Base-by-base conservation (phyloP, 2,888 invertebrate species). In the Syrista parreyssii region DNA sequence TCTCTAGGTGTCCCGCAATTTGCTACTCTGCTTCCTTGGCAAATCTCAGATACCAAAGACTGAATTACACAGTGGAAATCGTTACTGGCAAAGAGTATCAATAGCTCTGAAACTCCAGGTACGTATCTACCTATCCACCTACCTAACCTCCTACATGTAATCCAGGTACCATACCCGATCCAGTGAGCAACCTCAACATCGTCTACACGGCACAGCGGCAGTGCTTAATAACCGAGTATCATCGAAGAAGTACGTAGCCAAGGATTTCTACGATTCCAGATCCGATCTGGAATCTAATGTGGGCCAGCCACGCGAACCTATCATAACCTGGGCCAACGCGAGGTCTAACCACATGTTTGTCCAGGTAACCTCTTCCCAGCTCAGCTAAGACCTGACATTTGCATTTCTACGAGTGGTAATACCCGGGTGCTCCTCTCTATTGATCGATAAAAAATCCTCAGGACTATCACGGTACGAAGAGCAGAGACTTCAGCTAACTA, bases 231-330 rank as follows among this genome's bases (percentile, higher is more conserved):
- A 77, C 87, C 86, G 86, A 87, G 88, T 88, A 89, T 89, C 88
- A 86, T 89, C 86, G 72, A 73, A 30, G 73, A 30, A 72, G 73
- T 40, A 77, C 74, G n/a, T 15, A 55, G 55, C 75, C 23, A 79
- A 82, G 85, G 82, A 88, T 90, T 90, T 90, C 89, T 90, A 87
- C 87, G 87, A 90, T 89, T 90, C 86, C 81, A 88, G 88, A 89
- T 90, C 86, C 85, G 87, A 88, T 86, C 87, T 69, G 77, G 84
- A 82, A 81, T 85, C 87, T 91, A 90, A 91, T 91, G 89, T 88
- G 87, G 87, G 88, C 87, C 86, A 88, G 86, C 90, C 91, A 91
- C 89, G 91, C 91, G 87, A 91, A 86, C 89, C 88, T 86, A 88
- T 90, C 89, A 90, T 90, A 90, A 89, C 91, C 87, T 86, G 86